Percentiles rank a stretch among this genome's conserved stretches.
Evolutionary conservation across 2,113 vertebrate genomes (phyloP).

Genomic region (Alces alces): DNA sequence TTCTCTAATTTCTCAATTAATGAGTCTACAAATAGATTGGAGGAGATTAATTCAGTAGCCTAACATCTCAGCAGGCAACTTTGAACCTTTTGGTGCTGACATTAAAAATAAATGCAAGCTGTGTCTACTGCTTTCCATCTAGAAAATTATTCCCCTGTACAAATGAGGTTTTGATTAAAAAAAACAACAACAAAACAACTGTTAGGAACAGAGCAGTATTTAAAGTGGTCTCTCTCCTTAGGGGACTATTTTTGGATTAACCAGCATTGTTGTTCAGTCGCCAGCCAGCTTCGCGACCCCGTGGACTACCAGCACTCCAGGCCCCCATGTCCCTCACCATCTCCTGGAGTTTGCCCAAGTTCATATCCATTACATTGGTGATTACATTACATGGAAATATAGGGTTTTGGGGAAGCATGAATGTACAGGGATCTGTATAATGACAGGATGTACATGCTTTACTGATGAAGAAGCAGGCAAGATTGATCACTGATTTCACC

Average conservation of each 20-base stretch:
- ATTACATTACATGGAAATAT: neutral
- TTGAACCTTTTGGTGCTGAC: constrained; percentile 44
- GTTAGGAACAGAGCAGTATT: neutral
- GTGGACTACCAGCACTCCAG: neutral
- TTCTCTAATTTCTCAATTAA: constrained; percentile 75
- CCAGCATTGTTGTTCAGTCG: neutral
- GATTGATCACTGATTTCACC: neutral
- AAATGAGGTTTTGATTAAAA: neutral
- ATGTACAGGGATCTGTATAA: neutral
- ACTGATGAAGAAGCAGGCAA: neutral
- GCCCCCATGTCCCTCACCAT: neutral
- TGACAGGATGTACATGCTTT: neutral
- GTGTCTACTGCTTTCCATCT: constrained; percentile 53
- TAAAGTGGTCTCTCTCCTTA: neutral
- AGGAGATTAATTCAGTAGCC: constrained; percentile 67
- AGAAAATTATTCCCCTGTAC: constrained; percentile 32
- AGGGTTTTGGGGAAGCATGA: neutral
- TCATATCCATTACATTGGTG: neutral
- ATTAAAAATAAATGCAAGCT: constrained; percentile 61
- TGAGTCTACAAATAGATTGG: constrained; percentile 57
- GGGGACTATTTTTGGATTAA: neutral
- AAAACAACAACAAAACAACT: neutral
- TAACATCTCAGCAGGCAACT: constrained; percentile 56
- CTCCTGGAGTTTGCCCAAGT: neutral
- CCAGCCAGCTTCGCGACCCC: neutral